Evolutionary conservation across 2,888 invertebrate genomes (phyloP).

Genomic region (Polydrusus cervinus): DNA sequence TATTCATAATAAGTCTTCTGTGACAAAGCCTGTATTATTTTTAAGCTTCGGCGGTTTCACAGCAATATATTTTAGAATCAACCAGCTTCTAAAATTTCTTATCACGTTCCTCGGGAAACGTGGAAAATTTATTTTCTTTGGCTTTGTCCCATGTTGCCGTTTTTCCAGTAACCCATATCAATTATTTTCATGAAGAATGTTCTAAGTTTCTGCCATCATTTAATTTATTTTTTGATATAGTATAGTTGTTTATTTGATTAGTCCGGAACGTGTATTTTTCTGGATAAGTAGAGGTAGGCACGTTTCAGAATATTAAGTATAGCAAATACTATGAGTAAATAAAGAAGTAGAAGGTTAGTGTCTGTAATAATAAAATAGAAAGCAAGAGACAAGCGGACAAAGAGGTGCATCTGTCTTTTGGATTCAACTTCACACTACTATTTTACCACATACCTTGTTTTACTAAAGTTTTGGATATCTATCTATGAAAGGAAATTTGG

Average conservation of each 20-base stretch:
- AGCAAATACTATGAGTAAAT: too few species aligned
- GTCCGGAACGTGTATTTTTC: background rate
- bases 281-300: background rate
- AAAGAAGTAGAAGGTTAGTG: too few species aligned
- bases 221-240: background rate
- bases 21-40: conserved; percentile 38
- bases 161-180: conserved; percentile 3
- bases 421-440: too few species aligned
- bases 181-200: conserved; percentile 2
- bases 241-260: background rate
- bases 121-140: conserved; percentile 35
- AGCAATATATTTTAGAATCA: conserved; percentile 35
- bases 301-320: background rate
- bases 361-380: too few species aligned
- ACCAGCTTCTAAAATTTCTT: conserved; percentile 32
- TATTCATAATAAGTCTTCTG: conserved; percentile 6
- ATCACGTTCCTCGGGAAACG: conserved; percentile 38
- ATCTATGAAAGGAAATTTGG: too few species aligned
- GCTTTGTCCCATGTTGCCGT: conserved; percentile 9
- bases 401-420: too few species aligned
- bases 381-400: too few species aligned
- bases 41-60: conserved; percentile 34
- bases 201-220: background rate
- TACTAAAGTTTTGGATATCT: too few species aligned
- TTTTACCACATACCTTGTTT: too few species aligned